Conservation (phyloP, 2,797 vertebrate genomes). For the Dendrocincla tyrannina region DNA sequence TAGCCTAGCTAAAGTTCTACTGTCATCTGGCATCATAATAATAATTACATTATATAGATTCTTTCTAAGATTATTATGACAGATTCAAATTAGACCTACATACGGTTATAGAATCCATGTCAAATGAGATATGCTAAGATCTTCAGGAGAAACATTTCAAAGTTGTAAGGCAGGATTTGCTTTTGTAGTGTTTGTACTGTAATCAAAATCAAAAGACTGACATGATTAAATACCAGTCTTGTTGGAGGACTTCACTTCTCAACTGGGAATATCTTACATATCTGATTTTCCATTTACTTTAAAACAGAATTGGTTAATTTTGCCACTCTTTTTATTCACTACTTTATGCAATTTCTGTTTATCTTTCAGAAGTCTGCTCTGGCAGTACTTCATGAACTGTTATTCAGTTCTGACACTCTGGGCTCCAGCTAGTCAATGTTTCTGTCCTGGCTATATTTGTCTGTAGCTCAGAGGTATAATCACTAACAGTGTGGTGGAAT, state of each 20-base stretch:
- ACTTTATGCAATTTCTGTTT: neutral
- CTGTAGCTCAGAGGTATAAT: neutral
- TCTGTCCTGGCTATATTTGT: neutral
- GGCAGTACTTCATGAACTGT: neutral
- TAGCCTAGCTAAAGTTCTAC: neutral
- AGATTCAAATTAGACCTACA: neutral
- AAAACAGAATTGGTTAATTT: neutral
- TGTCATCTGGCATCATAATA: neutral
- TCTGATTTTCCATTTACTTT: neutral
- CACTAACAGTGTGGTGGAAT: neutral
- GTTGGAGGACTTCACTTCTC: neutral
- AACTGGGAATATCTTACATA: neutral
- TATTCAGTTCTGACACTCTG: neutral
- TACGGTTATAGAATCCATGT: neutral
- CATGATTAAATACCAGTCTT: neutral
- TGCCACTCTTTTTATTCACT: neutral
- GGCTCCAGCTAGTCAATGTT: neutral
- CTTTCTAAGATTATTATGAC: neutral
- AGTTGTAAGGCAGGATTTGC: neutral
- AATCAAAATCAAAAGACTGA: conserved; percentile 15
- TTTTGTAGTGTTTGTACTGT: neutral
- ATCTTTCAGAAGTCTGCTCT: neutral
- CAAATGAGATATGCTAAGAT: neutral
- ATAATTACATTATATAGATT: neutral
- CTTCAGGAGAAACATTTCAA: neutral